Base-by-base conservation (phyloP, 2,888 invertebrate species). In the Hemicrepidius hirtus region DNA sequence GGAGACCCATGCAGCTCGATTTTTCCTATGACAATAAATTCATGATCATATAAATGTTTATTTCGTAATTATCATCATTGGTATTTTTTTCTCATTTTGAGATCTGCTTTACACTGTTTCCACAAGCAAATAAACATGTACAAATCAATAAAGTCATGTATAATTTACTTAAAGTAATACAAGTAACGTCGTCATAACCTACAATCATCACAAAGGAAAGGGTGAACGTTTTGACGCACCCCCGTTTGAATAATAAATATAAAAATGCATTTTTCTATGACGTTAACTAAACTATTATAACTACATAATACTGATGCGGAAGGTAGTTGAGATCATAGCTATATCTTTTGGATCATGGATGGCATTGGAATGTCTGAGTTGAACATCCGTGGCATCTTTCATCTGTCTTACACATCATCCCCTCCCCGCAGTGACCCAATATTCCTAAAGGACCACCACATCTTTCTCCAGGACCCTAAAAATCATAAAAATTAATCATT, bases 351-450 rank as follows among this genome's bases (percentile, higher is more conserved):
- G 35, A 64, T 64, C 59, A 73, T 55, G 74, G 77, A 69, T 77
- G 78, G 75, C 85, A 85, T 46, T 82, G 76, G 78, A 84, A 77
- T 40, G 82, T 83, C 49, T 75, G 76, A 13, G 83, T 76, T 35
- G 82, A 84, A 74, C 86, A 86, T 24, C 86, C 86, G 72, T 85
- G 83, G 76, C 86, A 86, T 59, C 80, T 78, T 74, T 84, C 84
- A 74, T 86, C 85, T 24, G 65, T 55, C 12, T 80, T 80, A 76
- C 86, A 86, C 82, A 83, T 84, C 78, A 85, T 77, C 7, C 85
- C 84, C 68, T 84, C 84, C 0, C 84, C 85, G 70, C 86, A 86
- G 16, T 78, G 77, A 32, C 85, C 86, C 57, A 83, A 78, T 13
- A 84, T 75, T 46, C 82, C 78, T 32, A 73, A 40, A 9, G 81